Evolutionary conservation across 1,140 invertebrate species (phyloP).

Genomic region (Scaptomyza montana): DNA sequence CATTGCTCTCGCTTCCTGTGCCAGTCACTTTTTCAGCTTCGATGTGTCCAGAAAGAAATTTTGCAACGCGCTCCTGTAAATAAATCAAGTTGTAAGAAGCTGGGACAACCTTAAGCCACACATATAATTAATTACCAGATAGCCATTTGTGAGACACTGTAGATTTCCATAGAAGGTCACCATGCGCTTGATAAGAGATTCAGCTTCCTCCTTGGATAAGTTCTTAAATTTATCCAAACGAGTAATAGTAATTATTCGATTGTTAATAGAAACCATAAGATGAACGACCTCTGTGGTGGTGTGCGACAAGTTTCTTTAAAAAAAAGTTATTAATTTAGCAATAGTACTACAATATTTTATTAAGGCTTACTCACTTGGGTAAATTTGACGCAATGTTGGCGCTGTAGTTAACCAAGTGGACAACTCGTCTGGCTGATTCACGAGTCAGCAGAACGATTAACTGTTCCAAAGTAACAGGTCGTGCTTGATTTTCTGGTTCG

Average conservation of each 20-base stretch:
- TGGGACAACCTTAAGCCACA: neutral
- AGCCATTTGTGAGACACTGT: constrained; percentile 66
- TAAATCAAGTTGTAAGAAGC: neutral
- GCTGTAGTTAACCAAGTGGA: constrained; percentile 90
- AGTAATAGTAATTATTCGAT: constrained; percentile 74
- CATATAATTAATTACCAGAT: constrained; percentile 59
- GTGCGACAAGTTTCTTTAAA: constrained; percentile 65
- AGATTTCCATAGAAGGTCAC: constrained; percentile 70
- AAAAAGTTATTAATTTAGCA: neutral
- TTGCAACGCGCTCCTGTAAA: constrained; percentile 73
- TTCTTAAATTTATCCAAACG: constrained; percentile 73
- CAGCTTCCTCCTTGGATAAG: constrained; percentile 77
- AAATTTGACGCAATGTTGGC: constrained; percentile 85
- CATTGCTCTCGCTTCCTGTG: constrained; percentile 60
- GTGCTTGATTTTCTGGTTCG: constrained; percentile 92
- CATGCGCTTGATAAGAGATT: constrained; percentile 74
- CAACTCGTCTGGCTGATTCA: constrained; percentile 89
- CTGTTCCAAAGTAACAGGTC: constrained; percentile 90
- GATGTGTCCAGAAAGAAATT: constrained; percentile 78
- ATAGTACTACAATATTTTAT: neutral
- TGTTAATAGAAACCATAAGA: constrained; percentile 74
- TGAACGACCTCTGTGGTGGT: constrained; percentile 76
- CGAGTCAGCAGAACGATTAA: constrained; percentile 89
- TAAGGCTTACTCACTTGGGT: constrained; percentile 84
- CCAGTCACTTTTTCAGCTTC: constrained; percentile 81